A percentile compares a stretch with the other conserved stretches of the same genome.
phyloP scores from a whole-genome alignment of 2,797 vertebrate species.

The Arnoldichthys spilopterus region DNA sequence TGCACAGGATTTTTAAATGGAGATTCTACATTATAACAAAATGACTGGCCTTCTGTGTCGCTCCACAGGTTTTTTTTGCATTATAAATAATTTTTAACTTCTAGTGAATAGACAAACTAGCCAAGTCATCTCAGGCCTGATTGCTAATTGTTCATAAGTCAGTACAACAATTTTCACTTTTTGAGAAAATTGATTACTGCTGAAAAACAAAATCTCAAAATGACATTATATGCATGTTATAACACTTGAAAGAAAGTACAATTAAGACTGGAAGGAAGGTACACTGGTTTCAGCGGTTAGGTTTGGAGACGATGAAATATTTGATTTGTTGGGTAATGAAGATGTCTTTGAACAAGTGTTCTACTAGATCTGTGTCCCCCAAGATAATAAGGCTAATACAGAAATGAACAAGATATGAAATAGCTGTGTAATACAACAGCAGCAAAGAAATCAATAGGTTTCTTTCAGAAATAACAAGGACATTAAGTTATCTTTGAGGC shows the following conservation, averaged over 20 bases:
- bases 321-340: slow-evolving; percentile 30
- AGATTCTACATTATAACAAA: no score
- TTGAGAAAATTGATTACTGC: background rate
- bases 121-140: background rate
- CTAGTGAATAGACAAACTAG: no score
- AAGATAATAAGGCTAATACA: slow-evolving; percentile 45
- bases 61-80: no score
- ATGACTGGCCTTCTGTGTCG: no score
- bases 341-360: slow-evolving; percentile 18
- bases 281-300: slow-evolving; percentile 14
- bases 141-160: background rate
- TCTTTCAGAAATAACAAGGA: slow-evolving; percentile 62
- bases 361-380: background rate
- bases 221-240: background rate
- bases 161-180: background rate
- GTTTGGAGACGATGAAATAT: slow-evolving; percentile 25
- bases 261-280: background rate
- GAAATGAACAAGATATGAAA: slow-evolving; percentile 52
- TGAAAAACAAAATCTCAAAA: no score
- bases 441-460: slow-evolving; percentile 56
- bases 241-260: background rate
- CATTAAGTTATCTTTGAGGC: slow-evolving; percentile 60
- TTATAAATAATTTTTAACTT: no score
- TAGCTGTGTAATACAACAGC: slow-evolving; percentile 48
- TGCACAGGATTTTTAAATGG: no score